phyloP scores from a whole-genome alignment of 2,888 invertebrate species.

The Melieria omissa region DNA sequence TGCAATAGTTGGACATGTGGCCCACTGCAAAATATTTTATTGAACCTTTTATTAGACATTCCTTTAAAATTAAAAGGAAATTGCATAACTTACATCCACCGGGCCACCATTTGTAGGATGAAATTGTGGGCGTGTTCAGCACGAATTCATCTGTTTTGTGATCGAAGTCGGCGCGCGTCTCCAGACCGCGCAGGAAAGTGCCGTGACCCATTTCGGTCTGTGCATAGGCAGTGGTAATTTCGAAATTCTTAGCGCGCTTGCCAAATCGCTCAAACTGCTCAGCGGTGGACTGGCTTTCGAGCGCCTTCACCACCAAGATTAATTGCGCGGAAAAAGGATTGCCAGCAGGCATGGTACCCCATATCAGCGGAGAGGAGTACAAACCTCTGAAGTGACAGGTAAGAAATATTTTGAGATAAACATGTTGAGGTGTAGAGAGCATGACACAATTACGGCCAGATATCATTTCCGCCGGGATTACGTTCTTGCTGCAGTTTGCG shows the following conservation, averaged over 20 bases:
- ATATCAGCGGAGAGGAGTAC: slow-evolving; percentile 24
- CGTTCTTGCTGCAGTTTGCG: slow-evolving; percentile 76
- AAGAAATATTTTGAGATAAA: background rate
- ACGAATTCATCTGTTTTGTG: slow-evolving; percentile 83
- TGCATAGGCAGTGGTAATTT: slow-evolving; percentile 93
- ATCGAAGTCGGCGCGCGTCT: slow-evolving; percentile 94
- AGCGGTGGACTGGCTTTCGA: slow-evolving; percentile 85
- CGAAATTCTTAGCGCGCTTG: slow-evolving; percentile 79
- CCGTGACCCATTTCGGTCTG: slow-evolving; percentile 97
- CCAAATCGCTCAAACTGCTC: slow-evolving; percentile 91
- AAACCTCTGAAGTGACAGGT: slow-evolving; percentile 25
- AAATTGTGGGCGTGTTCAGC: slow-evolving; percentile 85
- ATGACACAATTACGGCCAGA: slow-evolving; percentile 57
- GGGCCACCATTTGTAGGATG: slow-evolving; percentile 97
- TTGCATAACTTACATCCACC: slow-evolving; percentile 81
- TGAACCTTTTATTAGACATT: background rate
- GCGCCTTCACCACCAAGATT: slow-evolving; percentile 89
- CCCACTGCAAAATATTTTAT: slow-evolving; percentile 84
- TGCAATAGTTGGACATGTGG: slow-evolving; percentile 88
- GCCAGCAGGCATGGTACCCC: slow-evolving; percentile 49
- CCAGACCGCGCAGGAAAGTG: slow-evolving; percentile 87
- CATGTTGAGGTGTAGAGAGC: background rate
- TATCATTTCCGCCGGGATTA: slow-evolving; percentile 61
- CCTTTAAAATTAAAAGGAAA: background rate
- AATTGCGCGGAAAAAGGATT: slow-evolving; percentile 77